A percentile compares a stretch with the other conserved stretches of the same genome.
phyloP scores from a whole-genome alignment of 2,888 invertebrate genomes.

The Aquatica leii region DNA sequence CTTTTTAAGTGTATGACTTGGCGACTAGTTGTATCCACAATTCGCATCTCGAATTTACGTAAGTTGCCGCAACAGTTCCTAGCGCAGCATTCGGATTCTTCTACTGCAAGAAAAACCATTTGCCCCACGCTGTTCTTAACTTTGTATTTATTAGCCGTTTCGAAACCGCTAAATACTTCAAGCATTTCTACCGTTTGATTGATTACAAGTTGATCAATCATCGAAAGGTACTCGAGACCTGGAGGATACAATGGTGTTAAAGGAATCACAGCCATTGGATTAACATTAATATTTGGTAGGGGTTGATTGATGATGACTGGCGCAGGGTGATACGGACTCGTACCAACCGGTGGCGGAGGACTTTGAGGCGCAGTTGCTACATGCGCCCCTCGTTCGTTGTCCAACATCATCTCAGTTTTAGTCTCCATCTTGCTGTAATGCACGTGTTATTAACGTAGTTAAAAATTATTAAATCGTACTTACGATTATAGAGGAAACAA shows the following conservation, averaged over 20 bases:
- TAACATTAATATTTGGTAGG: too few relatives aligned
- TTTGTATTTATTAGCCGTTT: constrained; percentile 89
- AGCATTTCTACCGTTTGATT: constrained; percentile 73
- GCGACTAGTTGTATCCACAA: constrained; percentile 80
- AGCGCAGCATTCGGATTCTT: constrained; percentile 85
- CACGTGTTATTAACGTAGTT: too few relatives aligned
- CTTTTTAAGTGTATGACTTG: constrained; percentile 88
- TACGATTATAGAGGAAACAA: too few relatives aligned
- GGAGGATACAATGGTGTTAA: constrained; percentile 72
- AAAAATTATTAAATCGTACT: too few relatives aligned
- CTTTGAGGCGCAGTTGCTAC: too few relatives aligned
- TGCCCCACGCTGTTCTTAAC: constrained; percentile 81
- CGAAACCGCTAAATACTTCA: constrained; percentile 83
- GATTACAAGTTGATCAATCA: constrained; percentile 77
- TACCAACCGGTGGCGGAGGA: too few relatives aligned
- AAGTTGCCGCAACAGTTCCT: constrained; percentile 83
- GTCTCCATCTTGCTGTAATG: too few relatives aligned
- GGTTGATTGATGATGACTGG: too few relatives aligned
- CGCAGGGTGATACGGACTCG: too few relatives aligned
- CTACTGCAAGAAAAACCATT: constrained; percentile 80
- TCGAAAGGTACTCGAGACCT: constrained; percentile 82
- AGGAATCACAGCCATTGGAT: too few relatives aligned
- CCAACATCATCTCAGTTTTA: too few relatives aligned
- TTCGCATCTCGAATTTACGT: constrained; percentile 87
- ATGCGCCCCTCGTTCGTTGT: too few relatives aligned